A percentile compares a stretch with the other conserved stretches of the same genome.
Conservation (phyloP, 2,113 vertebrate genomes). For the Podilymbus podiceps region DNA sequence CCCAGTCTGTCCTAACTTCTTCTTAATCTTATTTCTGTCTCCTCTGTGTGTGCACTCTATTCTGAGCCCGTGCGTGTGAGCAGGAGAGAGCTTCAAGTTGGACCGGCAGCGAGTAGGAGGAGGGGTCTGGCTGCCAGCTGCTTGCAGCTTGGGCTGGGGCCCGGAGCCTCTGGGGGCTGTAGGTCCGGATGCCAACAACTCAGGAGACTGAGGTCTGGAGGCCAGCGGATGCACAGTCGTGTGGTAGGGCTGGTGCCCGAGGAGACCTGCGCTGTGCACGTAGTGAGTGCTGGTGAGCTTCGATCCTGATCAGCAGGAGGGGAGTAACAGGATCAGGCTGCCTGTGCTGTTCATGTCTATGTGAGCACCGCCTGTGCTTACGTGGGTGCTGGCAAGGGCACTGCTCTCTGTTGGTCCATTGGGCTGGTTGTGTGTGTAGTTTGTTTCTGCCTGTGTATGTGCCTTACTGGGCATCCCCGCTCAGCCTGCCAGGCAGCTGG, state of each 20-base stretch:
- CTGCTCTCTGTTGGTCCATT: background rate
- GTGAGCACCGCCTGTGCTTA: background rate
- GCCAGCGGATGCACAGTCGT: background rate
- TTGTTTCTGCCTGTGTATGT: background rate
- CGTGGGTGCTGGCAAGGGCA: background rate
- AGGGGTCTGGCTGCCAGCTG: background rate
- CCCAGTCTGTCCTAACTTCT: background rate
- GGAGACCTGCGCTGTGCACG: background rate
- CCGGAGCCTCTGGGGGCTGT: accelerated
- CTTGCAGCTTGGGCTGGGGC: background rate
- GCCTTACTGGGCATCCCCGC: background rate
- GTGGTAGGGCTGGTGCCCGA: background rate
- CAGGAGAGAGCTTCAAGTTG: background rate
- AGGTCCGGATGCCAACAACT: background rate
- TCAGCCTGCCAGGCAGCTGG: background rate
- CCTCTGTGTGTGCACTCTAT: background rate
- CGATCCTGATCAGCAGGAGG: background rate
- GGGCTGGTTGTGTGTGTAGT: background rate
- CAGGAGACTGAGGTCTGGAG: background rate
- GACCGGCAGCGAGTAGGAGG: background rate
- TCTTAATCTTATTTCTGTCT: background rate
- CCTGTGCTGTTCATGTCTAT: background rate
- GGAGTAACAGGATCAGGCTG: background rate
- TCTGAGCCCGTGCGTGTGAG: background rate
- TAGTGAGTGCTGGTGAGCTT: background rate